These are phyloP conservation scores for Sciurus vulgaris DNA, from an alignment of 2,797 vertebrate genomes.

Conservation along the genomic window DNA sequence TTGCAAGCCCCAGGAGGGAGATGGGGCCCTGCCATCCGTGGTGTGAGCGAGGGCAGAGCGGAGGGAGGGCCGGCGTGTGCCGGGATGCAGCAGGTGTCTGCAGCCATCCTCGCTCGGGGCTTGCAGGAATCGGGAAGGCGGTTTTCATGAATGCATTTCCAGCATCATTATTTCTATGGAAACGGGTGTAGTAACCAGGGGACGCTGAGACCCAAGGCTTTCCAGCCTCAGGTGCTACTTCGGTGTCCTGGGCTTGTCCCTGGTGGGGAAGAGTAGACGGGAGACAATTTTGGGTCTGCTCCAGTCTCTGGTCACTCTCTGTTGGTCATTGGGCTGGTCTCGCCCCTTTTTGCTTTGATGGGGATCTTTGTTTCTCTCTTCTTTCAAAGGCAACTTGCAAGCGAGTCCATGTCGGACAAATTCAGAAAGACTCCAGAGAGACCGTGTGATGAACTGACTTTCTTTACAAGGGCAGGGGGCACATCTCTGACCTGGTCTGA, in stretches of 20 bases:
- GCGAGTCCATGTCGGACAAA: accelerated
- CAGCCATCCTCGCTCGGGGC: neutral
- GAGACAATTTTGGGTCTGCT: neutral
- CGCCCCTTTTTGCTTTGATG: neutral
- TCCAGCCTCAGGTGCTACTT: accelerated
- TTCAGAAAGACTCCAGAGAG: neutral
- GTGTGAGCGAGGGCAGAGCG: neutral
- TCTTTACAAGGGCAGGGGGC: neutral
- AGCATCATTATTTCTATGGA: neutral
- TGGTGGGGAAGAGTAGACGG: neutral
- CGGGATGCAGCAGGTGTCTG: neutral
- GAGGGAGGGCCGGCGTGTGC: too few relatives aligned
- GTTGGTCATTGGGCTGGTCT: neutral
- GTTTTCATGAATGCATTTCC: neutral
- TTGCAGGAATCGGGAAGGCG: neutral
- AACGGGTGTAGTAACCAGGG: neutral
- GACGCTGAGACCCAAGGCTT: neutral
- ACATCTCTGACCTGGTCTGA: neutral
- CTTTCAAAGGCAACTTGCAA: neutral
- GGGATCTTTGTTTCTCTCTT: neutral
- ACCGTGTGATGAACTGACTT: accelerated
- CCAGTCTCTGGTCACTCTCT: neutral
- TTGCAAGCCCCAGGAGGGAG: neutral
- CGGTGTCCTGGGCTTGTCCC: neutral
- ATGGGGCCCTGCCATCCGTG: neutral